Conservation (phyloP, 2,113 vertebrate species). For the Salvator merianae region DNA sequence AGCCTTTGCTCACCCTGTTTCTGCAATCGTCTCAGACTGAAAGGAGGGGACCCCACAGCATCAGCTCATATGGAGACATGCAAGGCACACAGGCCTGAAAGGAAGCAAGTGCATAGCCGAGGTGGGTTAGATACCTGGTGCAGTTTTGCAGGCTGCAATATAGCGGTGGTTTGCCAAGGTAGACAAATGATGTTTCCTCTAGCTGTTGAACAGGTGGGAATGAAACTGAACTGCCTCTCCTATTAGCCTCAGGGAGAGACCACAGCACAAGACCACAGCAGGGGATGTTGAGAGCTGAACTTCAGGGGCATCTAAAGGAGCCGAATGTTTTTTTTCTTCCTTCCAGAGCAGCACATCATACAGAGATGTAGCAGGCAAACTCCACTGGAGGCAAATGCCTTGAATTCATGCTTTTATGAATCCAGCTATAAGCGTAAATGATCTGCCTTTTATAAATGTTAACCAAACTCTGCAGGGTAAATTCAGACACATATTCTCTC, state of each 20-base stretch:
- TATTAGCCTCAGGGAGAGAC: no score
- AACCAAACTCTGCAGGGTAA: neutral
- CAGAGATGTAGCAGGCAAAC: neutral
- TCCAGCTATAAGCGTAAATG: no score
- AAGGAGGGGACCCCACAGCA: neutral
- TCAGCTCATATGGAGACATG: neutral
- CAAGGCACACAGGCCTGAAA: neutral
- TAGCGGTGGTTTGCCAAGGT: no score
- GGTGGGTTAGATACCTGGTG: no score
- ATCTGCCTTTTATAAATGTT: neutral
- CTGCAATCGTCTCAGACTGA: neutral
- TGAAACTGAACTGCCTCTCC: no score
- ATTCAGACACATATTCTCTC: neutral
- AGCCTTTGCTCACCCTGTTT: neutral
- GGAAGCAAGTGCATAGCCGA: no score
- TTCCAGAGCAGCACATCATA: neutral
- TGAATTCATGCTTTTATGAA: neutral
- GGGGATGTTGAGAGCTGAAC: no score
- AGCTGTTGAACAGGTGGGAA: no score
- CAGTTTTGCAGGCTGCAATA: no score
- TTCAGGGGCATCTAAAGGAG: no score
- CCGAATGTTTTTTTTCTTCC: neutral
- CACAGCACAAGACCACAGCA: no score
- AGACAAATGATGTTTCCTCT: no score
- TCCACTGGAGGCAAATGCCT: neutral